phyloP scores from a whole-genome alignment of 2,113 vertebrate species.

The Lanius ludovicianus region DNA sequence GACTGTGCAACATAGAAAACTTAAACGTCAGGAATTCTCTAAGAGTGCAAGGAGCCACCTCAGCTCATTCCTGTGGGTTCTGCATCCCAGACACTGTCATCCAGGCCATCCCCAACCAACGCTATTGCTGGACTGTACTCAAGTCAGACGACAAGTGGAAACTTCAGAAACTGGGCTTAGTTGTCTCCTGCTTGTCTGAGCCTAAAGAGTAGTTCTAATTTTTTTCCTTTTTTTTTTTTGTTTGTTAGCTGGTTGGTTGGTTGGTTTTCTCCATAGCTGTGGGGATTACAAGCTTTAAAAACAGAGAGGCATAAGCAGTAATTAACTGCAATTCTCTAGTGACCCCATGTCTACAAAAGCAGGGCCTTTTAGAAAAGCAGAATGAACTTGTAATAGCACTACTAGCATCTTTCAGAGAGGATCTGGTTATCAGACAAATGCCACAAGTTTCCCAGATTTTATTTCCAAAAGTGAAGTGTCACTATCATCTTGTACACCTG shows the following conservation, averaged over 20 bases:
- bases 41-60: not conserved
- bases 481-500: not conserved
- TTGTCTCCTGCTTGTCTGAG: not conserved
- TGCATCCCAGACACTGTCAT: not conserved
- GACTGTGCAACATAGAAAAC: not conserved
- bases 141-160: not conserved
- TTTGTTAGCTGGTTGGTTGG: not conserved
- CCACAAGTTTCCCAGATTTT: not conserved
- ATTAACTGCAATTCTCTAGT: constrained; percentile 43
- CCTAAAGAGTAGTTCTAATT: not conserved
- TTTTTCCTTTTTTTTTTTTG: not conserved
- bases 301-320: constrained; percentile 18
- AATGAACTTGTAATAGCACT: not conserved
- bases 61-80: not conserved
- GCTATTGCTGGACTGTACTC: not conserved
- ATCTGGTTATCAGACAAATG: not conserved
- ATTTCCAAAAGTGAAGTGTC: not conserved
- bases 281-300: constrained; percentile 16
- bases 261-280: constrained; percentile 12
- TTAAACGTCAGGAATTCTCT: not conserved
- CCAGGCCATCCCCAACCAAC: not conserved
- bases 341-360: not conserved
- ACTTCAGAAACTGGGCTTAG: not conserved
- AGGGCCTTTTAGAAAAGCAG: not conserved
- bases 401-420: not conserved